Conservation (phyloP, 2,888 invertebrate species). For the Cinara cedri region DNA sequence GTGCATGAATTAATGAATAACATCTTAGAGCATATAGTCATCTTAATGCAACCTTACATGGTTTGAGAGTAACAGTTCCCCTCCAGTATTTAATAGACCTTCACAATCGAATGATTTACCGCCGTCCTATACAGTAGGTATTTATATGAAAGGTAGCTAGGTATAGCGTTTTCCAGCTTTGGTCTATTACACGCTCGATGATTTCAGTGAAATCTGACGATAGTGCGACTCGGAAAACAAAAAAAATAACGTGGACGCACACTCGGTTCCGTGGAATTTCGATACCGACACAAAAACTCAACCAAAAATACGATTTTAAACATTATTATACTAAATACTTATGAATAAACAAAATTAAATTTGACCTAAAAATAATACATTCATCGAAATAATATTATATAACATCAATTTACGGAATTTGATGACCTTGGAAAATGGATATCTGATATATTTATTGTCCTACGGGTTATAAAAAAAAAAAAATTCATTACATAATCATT, state of each 20-base stretch:
- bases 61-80: slow-evolving; percentile 52
- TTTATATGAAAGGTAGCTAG: slow-evolving; percentile 47
- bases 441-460: too few species aligned
- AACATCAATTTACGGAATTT: too few species aligned
- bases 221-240: slow-evolving; percentile 33
- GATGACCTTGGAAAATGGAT: too few species aligned
- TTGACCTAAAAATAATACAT: too few species aligned
- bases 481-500: too few species aligned
- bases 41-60: slow-evolving; percentile 55
- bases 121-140: slow-evolving; percentile 6
- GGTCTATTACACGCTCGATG: slow-evolving; percentile 54
- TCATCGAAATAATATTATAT: too few species aligned
- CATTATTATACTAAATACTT: too few species aligned
- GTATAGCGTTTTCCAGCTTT: slow-evolving; percentile 45
- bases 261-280: slow-evolving; percentile 12
- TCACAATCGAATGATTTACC: slow-evolving; percentile 56
- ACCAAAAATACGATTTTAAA: neutral
- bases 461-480: too few species aligned
- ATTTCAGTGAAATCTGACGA: slow-evolving; percentile 45
- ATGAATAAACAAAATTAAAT: too few species aligned
- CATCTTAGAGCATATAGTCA: slow-evolving; percentile 36
- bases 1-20: slow-evolving; percentile 48
- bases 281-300: neutral
- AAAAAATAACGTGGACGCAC: slow-evolving; percentile 24
- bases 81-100: slow-evolving; percentile 54